These are phyloP conservation scores for Lomographa bimaculata DNA, from an alignment of 2,888 invertebrate species.

Conservation along the genomic window DNA sequence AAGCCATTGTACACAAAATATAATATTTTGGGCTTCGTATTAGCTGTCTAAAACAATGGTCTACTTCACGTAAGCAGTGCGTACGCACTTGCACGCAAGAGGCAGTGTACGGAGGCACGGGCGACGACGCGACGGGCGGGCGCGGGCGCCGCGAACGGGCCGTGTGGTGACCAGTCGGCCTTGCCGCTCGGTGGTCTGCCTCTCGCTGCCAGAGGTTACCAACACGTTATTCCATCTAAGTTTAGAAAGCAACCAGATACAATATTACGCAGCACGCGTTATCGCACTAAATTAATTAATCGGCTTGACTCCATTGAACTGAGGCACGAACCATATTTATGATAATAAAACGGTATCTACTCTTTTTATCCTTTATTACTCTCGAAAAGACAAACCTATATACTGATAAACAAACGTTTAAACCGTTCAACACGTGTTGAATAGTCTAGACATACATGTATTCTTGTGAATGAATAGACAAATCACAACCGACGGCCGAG, in stretches of 20 bases:
- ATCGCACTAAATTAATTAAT: constrained; percentile 42
- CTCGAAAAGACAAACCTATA: no score
- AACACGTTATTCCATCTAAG: constrained; percentile 77
- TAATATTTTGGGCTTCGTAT: no score
- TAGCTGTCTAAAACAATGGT: no score
- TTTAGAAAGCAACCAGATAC: constrained; percentile 73
- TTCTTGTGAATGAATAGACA: constrained; percentile 23
- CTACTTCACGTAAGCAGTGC: constrained; percentile 10
- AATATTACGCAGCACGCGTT: constrained; percentile 45
- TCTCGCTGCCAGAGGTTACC: constrained; percentile 80
- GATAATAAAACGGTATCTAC: no score
- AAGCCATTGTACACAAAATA: no score
- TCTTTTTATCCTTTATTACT: no score
- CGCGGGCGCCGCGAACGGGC: constrained; percentile 7
- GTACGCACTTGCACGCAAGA: constrained; percentile 21
- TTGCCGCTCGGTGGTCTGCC: constrained; percentile 70
- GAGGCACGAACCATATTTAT: constrained; percentile 1
- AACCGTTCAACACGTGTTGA: constrained; percentile 8
- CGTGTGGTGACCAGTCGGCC: constrained; percentile 69
- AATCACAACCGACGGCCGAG: constrained; percentile 29
- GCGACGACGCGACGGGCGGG: constrained; percentile 32
- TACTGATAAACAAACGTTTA: constrained; percentile 1
- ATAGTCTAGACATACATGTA: no score
- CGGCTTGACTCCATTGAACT: constrained; percentile 19
- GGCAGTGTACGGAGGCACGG: constrained; percentile 32